Base-by-base conservation (phyloP, 2,113 vertebrate genomes). In the Sylvia atricapilla region DNA sequence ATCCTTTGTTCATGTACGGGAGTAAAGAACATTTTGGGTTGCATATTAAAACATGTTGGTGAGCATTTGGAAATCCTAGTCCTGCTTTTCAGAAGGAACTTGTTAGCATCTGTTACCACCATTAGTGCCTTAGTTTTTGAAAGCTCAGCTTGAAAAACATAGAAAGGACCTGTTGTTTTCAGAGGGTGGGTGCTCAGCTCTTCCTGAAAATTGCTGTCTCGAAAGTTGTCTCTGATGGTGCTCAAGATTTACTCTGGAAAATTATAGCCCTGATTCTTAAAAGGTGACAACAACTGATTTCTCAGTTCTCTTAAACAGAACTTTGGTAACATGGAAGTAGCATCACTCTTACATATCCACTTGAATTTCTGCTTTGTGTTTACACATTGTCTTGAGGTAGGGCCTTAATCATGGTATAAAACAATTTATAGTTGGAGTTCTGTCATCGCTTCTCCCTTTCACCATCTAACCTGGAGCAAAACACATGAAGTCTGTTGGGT, bases 201-300 rank as follows among this genome's bases (percentile, higher is more conserved):
- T 80, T 76, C 50, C 59, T 70, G 63, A 89, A 91, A 87, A 83
- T 85, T 93, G 18, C 66, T 85, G 9, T 53, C 20, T 95, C 25
- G 0, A 73, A 76, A 82, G 41, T 58, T 87, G 70, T 76, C 50
- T 85, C n/a, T 69, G 66, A 49, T 62, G 1, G 3, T 93, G 58
- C 55, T 90, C 59, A 66, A 53, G 56, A 82, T 95, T 88, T 83
- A 77, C 52, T 83, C 44, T 41, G 25, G 46, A 69, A 93, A 93
- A 95, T 92, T 86, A 78, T 46, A 85, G 55, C 50, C 75, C 37
- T 69, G 50, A 30, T 81, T 59, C 58, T 70, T 93, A 90, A 87
- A 90, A 87, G 63, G 73, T 78, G 59, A 60, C 67, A 93, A 62
- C 22, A 88, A 91, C 60, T 81, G 44, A 79, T 90, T 87, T 93